These are phyloP conservation scores for Strigops habroptila DNA, from an alignment of 2,113 vertebrate genomes.

Conservation along the genomic window DNA sequence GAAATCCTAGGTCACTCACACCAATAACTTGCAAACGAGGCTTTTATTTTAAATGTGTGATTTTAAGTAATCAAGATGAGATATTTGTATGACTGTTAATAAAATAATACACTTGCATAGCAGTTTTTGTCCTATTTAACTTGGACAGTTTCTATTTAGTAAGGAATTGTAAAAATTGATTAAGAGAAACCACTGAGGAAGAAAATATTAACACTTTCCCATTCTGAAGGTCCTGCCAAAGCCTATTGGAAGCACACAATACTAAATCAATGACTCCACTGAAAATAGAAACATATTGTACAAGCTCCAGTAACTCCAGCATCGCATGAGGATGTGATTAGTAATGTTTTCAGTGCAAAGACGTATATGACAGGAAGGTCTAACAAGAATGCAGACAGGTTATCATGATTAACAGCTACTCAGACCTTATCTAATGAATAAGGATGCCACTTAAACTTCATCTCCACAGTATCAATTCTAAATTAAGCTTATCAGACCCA, in stretches of 20 bases:
- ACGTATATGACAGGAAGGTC: neutral
- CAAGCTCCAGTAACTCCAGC: neutral
- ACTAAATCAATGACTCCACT: neutral
- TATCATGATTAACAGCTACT: neutral
- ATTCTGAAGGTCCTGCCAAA: neutral
- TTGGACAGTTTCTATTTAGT: neutral
- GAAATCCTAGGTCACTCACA: neutral
- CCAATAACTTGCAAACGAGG: neutral
- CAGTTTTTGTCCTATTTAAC: neutral
- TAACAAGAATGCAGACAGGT: neutral
- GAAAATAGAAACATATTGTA: neutral
- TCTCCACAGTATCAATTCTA: neutral
- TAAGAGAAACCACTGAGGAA: neutral
- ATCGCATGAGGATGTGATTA: neutral
- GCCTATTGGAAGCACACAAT: neutral
- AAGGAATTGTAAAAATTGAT: neutral
- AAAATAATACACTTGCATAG: neutral
- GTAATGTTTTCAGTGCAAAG: neutral
- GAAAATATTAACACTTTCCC: neutral
- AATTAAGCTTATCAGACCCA: conserved; percentile 35
- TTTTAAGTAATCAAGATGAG: neutral
- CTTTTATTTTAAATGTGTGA: neutral
- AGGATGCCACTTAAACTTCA: neutral
- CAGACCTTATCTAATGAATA: neutral
- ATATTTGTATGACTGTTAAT: neutral